Evolutionary conservation across 64 coral and sea anemone genomes (phyloP), one percentile per base, ranked within the genome.

Genomic region (Cladopsammia gracilis): DNA sequence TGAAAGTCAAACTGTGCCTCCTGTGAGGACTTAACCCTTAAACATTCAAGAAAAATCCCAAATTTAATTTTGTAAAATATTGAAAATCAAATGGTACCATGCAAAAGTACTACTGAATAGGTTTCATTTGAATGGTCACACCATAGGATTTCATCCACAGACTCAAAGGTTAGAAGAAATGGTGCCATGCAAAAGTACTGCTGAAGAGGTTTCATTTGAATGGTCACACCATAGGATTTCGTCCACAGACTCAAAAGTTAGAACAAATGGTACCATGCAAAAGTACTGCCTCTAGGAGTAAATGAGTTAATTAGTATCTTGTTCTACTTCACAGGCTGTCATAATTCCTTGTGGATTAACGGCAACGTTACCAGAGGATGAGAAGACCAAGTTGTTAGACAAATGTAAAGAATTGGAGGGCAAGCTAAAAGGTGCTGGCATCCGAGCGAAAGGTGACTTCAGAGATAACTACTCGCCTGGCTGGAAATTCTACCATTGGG

Each of bases 401-500:
- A 71, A 73, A 20, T 99, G 98, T 65, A 72, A 78, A 25, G 84
- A 96, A 25, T 94, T 94, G 54, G 92, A 99, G 70, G 66, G 72
- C 9, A 86, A 76, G 0, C 64, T 99, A 3, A 71, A 64, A 50
- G 82, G 77, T 54, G 94, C 91, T 59, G 95, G 94, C 5, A 24
- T 99, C 34, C 79, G 84, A 94, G 94, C 87, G 4, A 96, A 77
- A 78, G 95, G 91, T 25, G 98, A 99, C 57, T 96, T 76, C 62
- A 82, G 94, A 24, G 98, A 96, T 1, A 96, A 99, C 57, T 96
- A 99, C 54, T 99, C 98, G 0, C 98, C 98, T 5, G 98, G 98
- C 18, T 99, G 98, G 94, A 99, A 99, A 64, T 99, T 99, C 26
- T 92, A 99, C 52, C 98, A 99, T 70, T 99, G 98, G 98, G 98